Evolutionary conservation across 2,888 invertebrate genomes (phyloP), one percentile per base, ranked within the genome.

Genomic region (Euphydryas editha): DNA sequence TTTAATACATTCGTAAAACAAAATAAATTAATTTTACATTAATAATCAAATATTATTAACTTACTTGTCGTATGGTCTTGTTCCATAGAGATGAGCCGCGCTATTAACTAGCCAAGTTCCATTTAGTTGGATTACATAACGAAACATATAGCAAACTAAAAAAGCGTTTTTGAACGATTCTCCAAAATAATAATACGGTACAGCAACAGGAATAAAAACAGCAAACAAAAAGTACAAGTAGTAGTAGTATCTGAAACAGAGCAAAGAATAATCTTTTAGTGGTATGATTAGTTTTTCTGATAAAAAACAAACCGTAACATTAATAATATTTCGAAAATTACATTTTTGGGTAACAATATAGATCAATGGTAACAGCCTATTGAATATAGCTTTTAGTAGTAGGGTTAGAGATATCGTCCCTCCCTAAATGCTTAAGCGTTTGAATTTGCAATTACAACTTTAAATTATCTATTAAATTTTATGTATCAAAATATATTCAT

Each of bases 21-120:
- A 30, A 30, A 30, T 30, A 30, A 46, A 18, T 18, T 0, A 1
- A 17, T 46, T 17, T 46, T 8, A 10, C 2, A 7, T 17, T 17
- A 46, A 1, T 11, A 46, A 18, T 17, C 3, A 8, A 47, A 47
- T 20, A 21, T 24, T 47, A 18, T 46, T 51, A 58, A n/a, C 94
- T 91, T 84, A 95, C 95, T 93, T 92, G 82, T 97, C 96, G 81
- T 96, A 97, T 0, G 97, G 97, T 80, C 94, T 94, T 61, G 94
- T 95, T 13, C 97, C 97, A 84, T 95, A 96, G 64, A 96, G 86
- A 88, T 97, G 97, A 1, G 97, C 97, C 0, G 95, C 94, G 72
- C 96, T 97, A 82, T 98, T 98, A 5, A 97, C 96, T 5, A 95
- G 87, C 97, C 97, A 98, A 0, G 97, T 97, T 2, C 94, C 93